Conservation (phyloP, 2,888 invertebrate species). For the Ypsolopha sequella region DNA sequence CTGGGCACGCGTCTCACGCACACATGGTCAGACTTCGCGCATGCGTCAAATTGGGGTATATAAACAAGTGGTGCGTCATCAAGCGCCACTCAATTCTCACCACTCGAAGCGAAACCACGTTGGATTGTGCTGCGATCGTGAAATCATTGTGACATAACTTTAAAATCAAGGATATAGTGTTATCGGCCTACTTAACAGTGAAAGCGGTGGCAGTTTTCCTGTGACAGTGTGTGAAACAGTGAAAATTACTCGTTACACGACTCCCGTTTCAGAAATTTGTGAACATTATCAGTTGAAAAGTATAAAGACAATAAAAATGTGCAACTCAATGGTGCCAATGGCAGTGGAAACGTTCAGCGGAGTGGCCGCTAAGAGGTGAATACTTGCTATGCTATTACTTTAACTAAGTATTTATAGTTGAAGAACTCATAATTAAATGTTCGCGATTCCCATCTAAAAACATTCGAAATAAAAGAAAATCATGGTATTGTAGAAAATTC, state of each 20-base stretch:
- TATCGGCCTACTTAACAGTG: slow-evolving; percentile 5
- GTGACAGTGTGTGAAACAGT: slow-evolving; percentile 24
- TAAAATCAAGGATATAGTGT: slow-evolving; percentile 12
- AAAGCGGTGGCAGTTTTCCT: slow-evolving; percentile 16
- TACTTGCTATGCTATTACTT: slow-evolving; percentile 11
- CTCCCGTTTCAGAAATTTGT: slow-evolving; percentile 36
- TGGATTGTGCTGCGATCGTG: slow-evolving; percentile 34
- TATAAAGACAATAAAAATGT: slow-evolving; percentile 49
- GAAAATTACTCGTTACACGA: slow-evolving; percentile 27
- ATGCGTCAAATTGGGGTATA: slow-evolving; percentile 30
- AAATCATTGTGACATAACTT: slow-evolving; percentile 62
- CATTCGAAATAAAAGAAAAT: no score
- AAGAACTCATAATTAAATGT: no score
- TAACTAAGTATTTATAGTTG: no score
- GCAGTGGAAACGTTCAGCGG: slow-evolving; percentile 60
- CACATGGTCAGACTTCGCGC: slow-evolving; percentile 28
- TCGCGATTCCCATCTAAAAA: no score
- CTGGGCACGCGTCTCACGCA: slow-evolving; percentile 28
- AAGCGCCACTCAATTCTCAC: slow-evolving; percentile 30
- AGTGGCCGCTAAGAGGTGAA: slow-evolving; percentile 59
- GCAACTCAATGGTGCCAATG: slow-evolving; percentile 55
- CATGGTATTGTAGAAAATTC: no score
- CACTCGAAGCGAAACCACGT: slow-evolving; percentile 31
- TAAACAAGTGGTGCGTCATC: slow-evolving; percentile 20
- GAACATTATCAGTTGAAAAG: slow-evolving; percentile 41